Conservation (phyloP, 1,140 invertebrate species). For the Lepidurus arcticus region DNA sequence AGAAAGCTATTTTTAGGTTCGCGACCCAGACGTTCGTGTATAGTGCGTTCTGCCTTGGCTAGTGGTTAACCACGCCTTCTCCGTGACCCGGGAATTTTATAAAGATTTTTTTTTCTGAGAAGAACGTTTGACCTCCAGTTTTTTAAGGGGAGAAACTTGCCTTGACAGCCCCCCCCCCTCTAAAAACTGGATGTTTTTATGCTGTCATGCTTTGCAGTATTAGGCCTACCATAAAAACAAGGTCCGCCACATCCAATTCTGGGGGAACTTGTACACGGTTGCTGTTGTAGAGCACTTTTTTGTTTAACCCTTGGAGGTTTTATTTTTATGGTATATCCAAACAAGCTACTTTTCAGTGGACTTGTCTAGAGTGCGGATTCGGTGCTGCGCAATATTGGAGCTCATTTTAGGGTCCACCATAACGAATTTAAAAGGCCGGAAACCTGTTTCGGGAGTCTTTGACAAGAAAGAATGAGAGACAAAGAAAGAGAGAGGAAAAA, state of each 20-base stretch:
- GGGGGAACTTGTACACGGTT: not conserved
- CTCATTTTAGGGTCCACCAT: no score
- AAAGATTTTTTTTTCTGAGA: not conserved
- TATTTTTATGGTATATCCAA: not conserved
- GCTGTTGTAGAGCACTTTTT: not conserved
- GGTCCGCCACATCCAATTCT: not conserved
- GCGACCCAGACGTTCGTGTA: not conserved
- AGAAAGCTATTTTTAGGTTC: not conserved
- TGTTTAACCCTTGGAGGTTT: not conserved
- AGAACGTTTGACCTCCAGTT: no score
- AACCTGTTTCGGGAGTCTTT: no score
- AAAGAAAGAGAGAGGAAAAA: no score
- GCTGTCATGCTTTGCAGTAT: not conserved
- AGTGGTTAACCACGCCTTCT: not conserved
- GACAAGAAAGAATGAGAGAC: no score
- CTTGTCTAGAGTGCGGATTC: no score
- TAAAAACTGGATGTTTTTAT: not conserved
- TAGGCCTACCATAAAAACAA: conserved; percentile 5
- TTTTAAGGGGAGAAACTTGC: no score
- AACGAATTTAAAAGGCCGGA: no score
- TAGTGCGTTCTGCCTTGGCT: not conserved
- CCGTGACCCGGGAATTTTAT: not conserved
- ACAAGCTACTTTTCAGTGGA: no score
- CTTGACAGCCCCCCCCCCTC: not conserved
- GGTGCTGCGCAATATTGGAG: no score